These are phyloP conservation scores for Laticauda laticaudata DNA, from an alignment of 2,113 vertebrate genomes.

Conservation along the genomic window DNA sequence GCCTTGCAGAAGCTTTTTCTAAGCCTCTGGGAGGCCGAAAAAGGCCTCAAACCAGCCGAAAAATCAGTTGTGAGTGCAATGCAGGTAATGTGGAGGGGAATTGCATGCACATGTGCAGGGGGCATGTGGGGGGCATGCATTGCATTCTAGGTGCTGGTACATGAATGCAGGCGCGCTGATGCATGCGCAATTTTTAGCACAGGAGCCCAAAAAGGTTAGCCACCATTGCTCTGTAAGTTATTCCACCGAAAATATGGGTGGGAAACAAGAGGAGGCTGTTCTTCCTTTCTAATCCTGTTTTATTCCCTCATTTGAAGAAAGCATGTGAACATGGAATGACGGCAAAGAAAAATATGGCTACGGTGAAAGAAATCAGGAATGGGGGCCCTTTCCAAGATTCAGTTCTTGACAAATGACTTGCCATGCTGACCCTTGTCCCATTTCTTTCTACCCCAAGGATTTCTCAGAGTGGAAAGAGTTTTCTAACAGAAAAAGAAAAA, in stretches of 20 bases:
- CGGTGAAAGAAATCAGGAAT: neutral
- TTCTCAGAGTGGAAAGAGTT: slow-evolving; percentile 14
- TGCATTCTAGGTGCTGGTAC: too few species aligned
- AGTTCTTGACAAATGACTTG: neutral
- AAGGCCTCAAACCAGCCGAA: too few species aligned
- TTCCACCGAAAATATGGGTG: neutral
- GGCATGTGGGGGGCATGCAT: too few species aligned
- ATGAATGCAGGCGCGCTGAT: too few species aligned
- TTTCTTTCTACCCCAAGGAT: neutral
- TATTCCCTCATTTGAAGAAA: neutral
- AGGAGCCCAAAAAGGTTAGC: too few species aligned
- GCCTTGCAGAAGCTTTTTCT: too few species aligned
- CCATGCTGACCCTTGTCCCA: neutral
- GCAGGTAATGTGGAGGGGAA: too few species aligned
- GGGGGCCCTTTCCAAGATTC: too few species aligned
- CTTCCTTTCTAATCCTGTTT: neutral
- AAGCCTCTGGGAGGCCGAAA: too few species aligned
- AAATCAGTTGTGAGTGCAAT: too few species aligned
- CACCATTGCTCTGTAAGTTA: neutral
- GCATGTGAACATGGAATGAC: neutral
- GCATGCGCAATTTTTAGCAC: too few species aligned
- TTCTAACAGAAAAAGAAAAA: slow-evolving; percentile 29
- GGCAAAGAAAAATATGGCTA: neutral
- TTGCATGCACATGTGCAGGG: too few species aligned
- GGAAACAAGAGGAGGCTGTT: neutral